phyloP scores from a whole-genome alignment of 2,113 vertebrate genomes.

The Cavia aperea region DNA sequence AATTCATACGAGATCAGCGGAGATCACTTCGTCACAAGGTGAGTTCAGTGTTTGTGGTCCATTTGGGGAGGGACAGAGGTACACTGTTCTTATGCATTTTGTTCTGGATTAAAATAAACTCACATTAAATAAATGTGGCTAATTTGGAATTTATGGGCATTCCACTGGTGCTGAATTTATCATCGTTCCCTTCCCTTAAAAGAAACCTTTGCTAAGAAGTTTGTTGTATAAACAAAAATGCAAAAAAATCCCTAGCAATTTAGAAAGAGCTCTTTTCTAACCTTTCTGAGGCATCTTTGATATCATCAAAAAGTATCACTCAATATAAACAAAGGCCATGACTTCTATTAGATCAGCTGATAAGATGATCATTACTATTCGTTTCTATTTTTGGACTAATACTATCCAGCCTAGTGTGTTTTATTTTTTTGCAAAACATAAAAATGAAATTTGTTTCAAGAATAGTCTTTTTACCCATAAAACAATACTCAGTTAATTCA shows the following conservation, averaged over 20 bases:
- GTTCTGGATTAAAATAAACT: background rate
- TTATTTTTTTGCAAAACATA: background rate
- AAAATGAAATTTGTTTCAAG: background rate
- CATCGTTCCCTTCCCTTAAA: conserved; percentile 7
- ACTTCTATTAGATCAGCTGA: background rate
- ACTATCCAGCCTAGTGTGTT: background rate
- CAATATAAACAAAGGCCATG: background rate
- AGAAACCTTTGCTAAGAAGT: background rate
- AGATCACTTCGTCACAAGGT: background rate
- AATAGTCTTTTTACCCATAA: background rate
- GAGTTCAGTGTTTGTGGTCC: background rate
- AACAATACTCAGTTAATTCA: background rate
- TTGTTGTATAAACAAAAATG: background rate
- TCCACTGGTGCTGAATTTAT: background rate
- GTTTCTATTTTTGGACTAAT: background rate
- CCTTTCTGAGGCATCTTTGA: background rate
- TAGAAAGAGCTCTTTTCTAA: background rate
- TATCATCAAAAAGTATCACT: background rate
- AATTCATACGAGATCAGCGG: background rate
- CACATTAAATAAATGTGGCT: background rate
- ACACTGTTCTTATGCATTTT: background rate
- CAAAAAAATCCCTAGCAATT: background rate
- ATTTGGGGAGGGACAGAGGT: background rate
- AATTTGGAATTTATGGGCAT: conserved; percentile 32
- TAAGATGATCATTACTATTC: background rate